Evolutionary conservation across 2,888 invertebrate genomes (phyloP).

Genomic region (Amiota minor): DNA sequence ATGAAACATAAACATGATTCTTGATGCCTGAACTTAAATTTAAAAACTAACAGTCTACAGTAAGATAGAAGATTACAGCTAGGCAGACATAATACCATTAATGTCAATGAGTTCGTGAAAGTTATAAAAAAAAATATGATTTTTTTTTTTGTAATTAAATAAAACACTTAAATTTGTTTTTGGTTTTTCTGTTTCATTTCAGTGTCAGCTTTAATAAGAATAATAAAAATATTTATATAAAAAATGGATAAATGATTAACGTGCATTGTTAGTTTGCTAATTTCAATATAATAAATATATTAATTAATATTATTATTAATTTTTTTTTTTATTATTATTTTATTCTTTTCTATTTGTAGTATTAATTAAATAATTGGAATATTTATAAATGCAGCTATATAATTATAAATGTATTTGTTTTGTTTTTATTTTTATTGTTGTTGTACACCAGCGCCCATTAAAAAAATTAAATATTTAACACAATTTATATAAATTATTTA

Average conservation of each 20-base stretch:
- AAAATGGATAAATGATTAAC: slow-evolving; percentile 10
- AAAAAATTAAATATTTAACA: slow-evolving; percentile 2
- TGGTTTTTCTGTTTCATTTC: slow-evolving; percentile 8
- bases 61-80: too few relatives aligned
- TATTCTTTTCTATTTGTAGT: background rate
- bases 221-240: slow-evolving; percentile 1
- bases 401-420: slow-evolving; percentile 1
- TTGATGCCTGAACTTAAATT: background rate
- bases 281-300: background rate
- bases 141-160: background rate
- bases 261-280: slow-evolving; percentile 30
- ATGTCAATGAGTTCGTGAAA: background rate
- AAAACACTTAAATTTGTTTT: slow-evolving; percentile 17
- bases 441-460: slow-evolving; percentile 8
- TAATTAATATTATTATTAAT: background rate
- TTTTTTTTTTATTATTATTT: background rate
- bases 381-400: background rate
- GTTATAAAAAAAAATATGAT: slow-evolving; percentile 5
- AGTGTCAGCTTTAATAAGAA: slow-evolving; percentile 18
- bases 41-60: background rate
- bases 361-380: slow-evolving; percentile 1
- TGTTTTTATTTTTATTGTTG: background rate
- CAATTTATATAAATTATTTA: slow-evolving; percentile 2
- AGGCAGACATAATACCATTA: too few relatives aligned
- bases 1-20: too few relatives aligned